These are phyloP conservation scores for Lepidochrysops patricia DNA, from an alignment of 2,888 invertebrate species.

Conservation along the genomic window DNA sequence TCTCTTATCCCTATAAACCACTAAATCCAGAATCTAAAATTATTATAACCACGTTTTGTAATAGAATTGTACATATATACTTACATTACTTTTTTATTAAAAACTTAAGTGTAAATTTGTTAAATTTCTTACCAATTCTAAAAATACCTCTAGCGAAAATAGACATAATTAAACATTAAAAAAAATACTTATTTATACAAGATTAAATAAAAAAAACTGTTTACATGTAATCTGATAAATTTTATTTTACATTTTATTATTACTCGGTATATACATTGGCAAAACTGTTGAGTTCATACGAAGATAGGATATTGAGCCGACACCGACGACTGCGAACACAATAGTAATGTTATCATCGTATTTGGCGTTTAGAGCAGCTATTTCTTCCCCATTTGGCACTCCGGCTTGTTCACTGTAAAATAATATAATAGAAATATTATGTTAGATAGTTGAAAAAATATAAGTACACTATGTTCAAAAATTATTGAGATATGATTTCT, in stretches of 20 bases:
- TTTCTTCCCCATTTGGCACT: constrained; percentile 40
- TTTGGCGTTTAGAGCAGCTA: constrained; percentile 40
- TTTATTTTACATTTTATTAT: constrained; percentile 11
- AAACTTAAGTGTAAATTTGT: too few relatives aligned
- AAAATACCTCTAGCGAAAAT: too few relatives aligned
- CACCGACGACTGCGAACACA: constrained; percentile 59
- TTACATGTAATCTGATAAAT: not conserved
- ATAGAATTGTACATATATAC: too few relatives aligned
- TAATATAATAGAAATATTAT: constrained; percentile 9
- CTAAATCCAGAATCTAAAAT: too few relatives aligned
- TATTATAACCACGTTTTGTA: too few relatives aligned
- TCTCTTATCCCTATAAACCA: not conserved
- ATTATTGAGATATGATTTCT: not conserved
- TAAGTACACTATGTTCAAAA: too few relatives aligned
- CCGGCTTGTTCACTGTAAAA: constrained; percentile 45
- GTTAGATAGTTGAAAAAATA: too few relatives aligned
- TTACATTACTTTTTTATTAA: too few relatives aligned
- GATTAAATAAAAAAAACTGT: not conserved
- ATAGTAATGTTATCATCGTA: constrained; percentile 46
- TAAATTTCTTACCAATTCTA: too few relatives aligned
- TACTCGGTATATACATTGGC: constrained; percentile 40
- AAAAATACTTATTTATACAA: too few relatives aligned
- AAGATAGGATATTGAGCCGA: constrained; percentile 54
- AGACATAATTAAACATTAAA: too few relatives aligned
- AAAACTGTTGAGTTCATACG: constrained; percentile 52